A percentile compares a stretch with the other conserved stretches of the same genome.
Evolutionary conservation across 1,140 invertebrate genomes (phyloP).

Genomic region (Drosophila asahinai): DNA sequence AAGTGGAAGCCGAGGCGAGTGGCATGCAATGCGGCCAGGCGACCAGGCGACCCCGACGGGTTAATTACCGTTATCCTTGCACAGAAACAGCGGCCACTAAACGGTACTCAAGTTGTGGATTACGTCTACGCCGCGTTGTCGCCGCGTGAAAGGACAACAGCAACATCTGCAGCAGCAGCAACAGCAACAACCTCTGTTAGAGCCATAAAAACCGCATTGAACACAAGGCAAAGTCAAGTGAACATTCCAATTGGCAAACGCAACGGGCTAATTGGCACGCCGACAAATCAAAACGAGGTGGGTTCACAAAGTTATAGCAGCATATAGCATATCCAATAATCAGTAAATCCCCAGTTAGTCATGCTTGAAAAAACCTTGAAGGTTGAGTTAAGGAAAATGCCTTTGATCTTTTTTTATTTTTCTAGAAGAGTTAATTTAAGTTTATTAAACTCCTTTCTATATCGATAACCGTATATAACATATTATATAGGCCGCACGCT

Average conservation of each 20-base stretch:
- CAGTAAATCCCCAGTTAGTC: conserved; percentile 1
- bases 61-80: conserved; percentile 82
- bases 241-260: conserved; percentile 66
- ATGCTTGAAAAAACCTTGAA: not conserved
- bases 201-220: conserved; percentile 24
- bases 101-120: conserved; percentile 63
- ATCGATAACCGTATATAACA: no score
- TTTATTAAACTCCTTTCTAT: not conserved
- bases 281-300: conserved; percentile 46
- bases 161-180: conserved; percentile 19
- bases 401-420: no score
- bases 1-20: conserved; percentile 65
- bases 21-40: conserved; percentile 67
- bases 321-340: not conserved
- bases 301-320: conserved; percentile 32
- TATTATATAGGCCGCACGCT: no score
- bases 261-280: conserved; percentile 57
- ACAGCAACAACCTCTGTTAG: not conserved
- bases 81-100: conserved; percentile 43
- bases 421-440: no score
- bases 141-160: conserved; percentile 60
- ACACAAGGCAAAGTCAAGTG: conserved; percentile 46
- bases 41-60: conserved; percentile 69
- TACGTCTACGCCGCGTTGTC: conserved; percentile 42
- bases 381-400: not conserved